Percentiles rank a stretch among this genome's conserved stretches.
Evolutionary conservation across 2,797 vertebrate species (phyloP).

Genomic region (Apogon hyalosoma): DNA sequence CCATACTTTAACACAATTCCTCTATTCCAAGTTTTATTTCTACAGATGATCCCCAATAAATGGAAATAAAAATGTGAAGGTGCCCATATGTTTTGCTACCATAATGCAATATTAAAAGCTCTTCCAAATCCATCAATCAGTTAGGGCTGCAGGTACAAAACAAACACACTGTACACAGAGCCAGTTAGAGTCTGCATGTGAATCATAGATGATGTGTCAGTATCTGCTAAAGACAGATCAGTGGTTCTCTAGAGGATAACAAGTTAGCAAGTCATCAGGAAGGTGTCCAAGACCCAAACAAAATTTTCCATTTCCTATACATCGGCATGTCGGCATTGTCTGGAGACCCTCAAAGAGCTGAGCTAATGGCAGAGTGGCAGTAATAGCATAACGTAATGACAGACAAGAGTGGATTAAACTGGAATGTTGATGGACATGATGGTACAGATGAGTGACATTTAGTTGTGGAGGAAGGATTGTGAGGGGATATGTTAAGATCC

Average conservation of each 20-base stretch:
- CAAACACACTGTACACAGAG: neutral
- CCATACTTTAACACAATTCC: slow-evolving; percentile 3
- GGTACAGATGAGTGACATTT: slow-evolving; percentile 59
- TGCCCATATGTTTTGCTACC: slow-evolving; percentile 23
- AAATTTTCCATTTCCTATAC: slow-evolving; percentile 61
- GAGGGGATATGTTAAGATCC: slow-evolving; percentile 36
- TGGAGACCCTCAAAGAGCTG: slow-evolving; percentile 45
- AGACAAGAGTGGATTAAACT: slow-evolving; percentile 69
- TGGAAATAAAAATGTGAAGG: too few species aligned
- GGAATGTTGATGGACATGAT: slow-evolving; percentile 72
- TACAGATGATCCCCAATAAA: neutral
- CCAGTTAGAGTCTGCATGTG: neutral
- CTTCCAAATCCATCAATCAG: slow-evolving; percentile 44
- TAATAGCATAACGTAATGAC: slow-evolving; percentile 74
- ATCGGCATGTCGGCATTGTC: slow-evolving; percentile 60
- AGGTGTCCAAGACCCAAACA: slow-evolving; percentile 42
- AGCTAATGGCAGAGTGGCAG: slow-evolving; percentile 47
- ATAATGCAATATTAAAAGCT: slow-evolving; percentile 28
- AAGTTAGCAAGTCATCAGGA: slow-evolving; percentile 46
- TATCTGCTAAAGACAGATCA: slow-evolving; percentile 16
- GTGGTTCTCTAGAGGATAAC: slow-evolving; percentile 68
- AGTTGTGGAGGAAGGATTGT: slow-evolving; percentile 11
- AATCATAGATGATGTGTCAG: slow-evolving; percentile 4
- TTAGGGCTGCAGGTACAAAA: slow-evolving; percentile 25
- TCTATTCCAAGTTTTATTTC: slow-evolving; percentile 2